These are phyloP conservation scores for Dascillus cervinus DNA, from an alignment of 2,888 invertebrate species.

Conservation along the genomic window DNA sequence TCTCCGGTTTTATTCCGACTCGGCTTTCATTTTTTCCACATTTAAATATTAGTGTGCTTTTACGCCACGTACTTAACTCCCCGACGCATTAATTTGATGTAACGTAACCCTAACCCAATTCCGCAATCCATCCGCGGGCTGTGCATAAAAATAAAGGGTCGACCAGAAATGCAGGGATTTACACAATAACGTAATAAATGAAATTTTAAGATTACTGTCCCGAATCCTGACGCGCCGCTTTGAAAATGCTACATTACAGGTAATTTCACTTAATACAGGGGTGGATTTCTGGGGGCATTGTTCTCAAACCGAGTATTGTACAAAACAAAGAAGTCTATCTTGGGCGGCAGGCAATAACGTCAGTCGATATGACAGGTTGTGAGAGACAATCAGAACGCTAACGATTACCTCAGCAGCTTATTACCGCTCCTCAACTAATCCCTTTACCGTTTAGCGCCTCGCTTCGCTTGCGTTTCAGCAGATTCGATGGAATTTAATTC, in stretches of 20 bases:
- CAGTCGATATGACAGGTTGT: slow-evolving; percentile 15
- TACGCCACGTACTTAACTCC: too few relatives aligned
- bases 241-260: background rate
- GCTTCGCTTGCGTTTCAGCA: slow-evolving; percentile 12
- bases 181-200: too few relatives aligned
- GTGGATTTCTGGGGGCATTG: slow-evolving; percentile 13
- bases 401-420: slow-evolving; percentile 20
- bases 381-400: slow-evolving; percentile 16
- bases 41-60: too few relatives aligned
- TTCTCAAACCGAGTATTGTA: slow-evolving; percentile 11
- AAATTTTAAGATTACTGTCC: background rate
- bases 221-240: background rate
- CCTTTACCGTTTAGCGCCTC: slow-evolving; percentile 16
- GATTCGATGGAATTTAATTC: slow-evolving; percentile 16
- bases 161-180: too few relatives aligned
- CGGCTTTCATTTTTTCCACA: too few relatives aligned
- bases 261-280: slow-evolving; percentile 11
- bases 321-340: slow-evolving; percentile 12
- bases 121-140: too few relatives aligned
- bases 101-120: too few relatives aligned
- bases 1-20: too few relatives aligned
- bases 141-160: too few relatives aligned
- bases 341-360: slow-evolving; percentile 16
- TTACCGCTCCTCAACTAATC: slow-evolving; percentile 20
- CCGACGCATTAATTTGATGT: too few relatives aligned